phyloP scores from a whole-genome alignment of 2,888 invertebrate species.

The Lithodes maja region DNA sequence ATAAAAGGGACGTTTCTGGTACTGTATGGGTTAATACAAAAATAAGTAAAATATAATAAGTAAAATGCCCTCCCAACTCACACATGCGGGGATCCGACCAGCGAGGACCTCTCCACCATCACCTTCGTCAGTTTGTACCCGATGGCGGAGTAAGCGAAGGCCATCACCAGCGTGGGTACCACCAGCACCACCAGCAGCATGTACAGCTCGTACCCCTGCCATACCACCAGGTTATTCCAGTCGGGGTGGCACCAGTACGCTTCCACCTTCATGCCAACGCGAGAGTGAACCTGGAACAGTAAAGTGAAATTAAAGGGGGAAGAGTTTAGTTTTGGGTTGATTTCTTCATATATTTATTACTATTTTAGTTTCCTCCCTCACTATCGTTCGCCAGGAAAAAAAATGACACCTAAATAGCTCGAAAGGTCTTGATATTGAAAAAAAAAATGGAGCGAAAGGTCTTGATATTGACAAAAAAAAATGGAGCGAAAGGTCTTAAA shows the following conservation, averaged over 20 bases:
- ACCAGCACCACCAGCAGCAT: slow-evolving; percentile 81
- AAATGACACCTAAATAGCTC: no score
- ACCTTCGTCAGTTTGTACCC: slow-evolving; percentile 81
- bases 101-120: slow-evolving; percentile 73
- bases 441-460: no score
- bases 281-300: slow-evolving; percentile 76
- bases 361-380: no score
- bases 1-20: no score
- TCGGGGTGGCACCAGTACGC: slow-evolving; percentile 80
- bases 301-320: slow-evolving; percentile 41
- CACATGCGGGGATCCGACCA: slow-evolving; percentile 17
- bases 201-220: slow-evolving; percentile 80
- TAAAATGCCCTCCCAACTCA: no score
- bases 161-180: slow-evolving; percentile 81
- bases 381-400: no score
- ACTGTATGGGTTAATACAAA: no score
- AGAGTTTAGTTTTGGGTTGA: neutral
- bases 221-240: slow-evolving; percentile 75
- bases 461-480: no score
- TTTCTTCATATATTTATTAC: no score
- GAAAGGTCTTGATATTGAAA: no score
- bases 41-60: no score
- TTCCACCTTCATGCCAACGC: slow-evolving; percentile 75
- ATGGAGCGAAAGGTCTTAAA: no score
- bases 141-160: slow-evolving; percentile 81